Evolutionary conservation across 2,888 invertebrate species (phyloP).

Genomic region (Deilephila elpenor): DNA sequence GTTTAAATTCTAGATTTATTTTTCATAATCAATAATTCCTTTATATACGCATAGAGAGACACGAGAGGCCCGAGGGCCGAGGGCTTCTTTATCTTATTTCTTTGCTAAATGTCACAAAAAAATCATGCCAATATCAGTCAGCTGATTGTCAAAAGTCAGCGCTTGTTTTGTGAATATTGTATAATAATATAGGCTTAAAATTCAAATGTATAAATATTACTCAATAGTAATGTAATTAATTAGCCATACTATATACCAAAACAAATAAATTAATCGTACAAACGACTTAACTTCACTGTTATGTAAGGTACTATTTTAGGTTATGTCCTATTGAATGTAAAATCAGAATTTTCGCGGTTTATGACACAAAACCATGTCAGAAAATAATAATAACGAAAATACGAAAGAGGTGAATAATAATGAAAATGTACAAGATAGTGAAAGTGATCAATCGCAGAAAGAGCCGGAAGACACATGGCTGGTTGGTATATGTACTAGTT

Average conservation of each 20-base stretch:
- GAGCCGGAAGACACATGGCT: constrained; percentile 64
- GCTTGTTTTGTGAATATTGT: no score
- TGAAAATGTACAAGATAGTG: neutral
- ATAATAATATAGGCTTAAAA: no score
- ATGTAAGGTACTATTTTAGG: neutral
- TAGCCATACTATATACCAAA: neutral
- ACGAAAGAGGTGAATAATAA: constrained; percentile 38
- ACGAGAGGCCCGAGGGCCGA: no score
- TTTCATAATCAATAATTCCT: no score
- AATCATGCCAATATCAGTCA: neutral
- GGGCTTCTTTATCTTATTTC: neutral
- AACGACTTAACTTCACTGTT: neutral
- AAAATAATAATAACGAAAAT: constrained; percentile 27
- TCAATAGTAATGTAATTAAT: neutral
- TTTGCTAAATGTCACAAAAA: neutral
- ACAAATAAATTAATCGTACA: neutral
- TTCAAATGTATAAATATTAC: no score
- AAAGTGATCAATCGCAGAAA: neutral
- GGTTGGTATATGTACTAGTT: constrained; percentile 49
- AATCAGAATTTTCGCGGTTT: neutral
- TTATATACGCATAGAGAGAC: no score
- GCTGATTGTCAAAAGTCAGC: neutral
- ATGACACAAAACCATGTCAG: constrained; percentile 16
- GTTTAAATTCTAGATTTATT: no score
- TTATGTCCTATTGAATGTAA: neutral